A percentile compares a stretch with the other conserved stretches of the same genome.
phyloP scores from a whole-genome alignment of 2,797 vertebrate species.

The Salarias fasciatus region DNA sequence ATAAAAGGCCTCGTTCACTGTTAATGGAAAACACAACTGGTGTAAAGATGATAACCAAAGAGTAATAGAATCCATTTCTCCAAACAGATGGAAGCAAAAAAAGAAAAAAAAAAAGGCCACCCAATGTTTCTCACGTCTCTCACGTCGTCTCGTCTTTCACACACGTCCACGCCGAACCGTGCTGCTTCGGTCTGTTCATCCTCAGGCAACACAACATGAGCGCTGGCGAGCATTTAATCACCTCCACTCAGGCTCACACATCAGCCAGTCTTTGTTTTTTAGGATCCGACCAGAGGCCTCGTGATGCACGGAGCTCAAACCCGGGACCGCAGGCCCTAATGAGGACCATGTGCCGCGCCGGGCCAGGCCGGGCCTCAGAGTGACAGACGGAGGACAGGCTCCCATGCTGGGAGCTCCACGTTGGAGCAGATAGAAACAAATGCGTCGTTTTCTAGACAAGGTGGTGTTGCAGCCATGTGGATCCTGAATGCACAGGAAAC shows the following conservation, averaged over 20 bases:
- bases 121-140: too few relatives aligned
- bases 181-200: conserved; percentile 21
- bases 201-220: conserved; percentile 36
- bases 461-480: conserved; percentile 15
- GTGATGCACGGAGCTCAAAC: conserved; percentile 54
- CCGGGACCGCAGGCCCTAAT: conserved; percentile 56
- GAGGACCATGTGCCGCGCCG: conserved; percentile 63
- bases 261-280: conserved; percentile 63
- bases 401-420: conserved; percentile 22
- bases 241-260: conserved; percentile 52
- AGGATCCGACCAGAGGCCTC: conserved; percentile 53
- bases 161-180: conserved; percentile 25
- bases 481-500: conserved; percentile 65
- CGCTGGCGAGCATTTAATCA: conserved; percentile 59
- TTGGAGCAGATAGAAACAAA: neutral
- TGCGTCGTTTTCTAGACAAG: neutral
- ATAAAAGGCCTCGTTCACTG: too few relatives aligned
- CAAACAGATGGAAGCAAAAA: too few relatives aligned
- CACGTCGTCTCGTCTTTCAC: conserved; percentile 16
- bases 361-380: too few relatives aligned
- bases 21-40: too few relatives aligned
- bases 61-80: too few relatives aligned
- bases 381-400: conserved; percentile 42
- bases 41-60: too few relatives aligned
- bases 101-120: too few relatives aligned